Conservation (phyloP, 2,113 vertebrate species). For the Tamias sibiricus region DNA sequence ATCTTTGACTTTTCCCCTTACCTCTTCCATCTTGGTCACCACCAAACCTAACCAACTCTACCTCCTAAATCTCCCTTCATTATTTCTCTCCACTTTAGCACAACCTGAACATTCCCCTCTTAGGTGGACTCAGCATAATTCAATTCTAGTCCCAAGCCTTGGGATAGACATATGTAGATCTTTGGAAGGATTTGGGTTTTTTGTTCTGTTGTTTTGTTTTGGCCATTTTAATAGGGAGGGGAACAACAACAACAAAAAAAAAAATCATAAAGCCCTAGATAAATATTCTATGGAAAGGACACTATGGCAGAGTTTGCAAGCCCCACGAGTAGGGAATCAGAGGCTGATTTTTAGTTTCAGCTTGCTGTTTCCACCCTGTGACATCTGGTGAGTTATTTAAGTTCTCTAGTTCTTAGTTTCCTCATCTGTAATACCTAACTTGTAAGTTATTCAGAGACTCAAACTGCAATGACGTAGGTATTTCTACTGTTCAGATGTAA, state of each 20-base stretch:
- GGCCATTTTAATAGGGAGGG: background rate
- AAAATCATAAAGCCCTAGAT: background rate
- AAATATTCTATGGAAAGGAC: background rate
- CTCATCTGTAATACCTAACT: constrained; percentile 50
- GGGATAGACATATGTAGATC: background rate
- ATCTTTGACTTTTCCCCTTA: background rate
- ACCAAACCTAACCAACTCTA: background rate
- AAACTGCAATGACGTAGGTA: constrained; percentile 36
- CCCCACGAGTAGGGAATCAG: background rate
- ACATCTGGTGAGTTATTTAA: constrained; percentile 44
- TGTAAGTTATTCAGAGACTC: constrained; percentile 62
- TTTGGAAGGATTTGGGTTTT: background rate
- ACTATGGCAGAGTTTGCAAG: background rate
- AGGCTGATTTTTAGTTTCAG: background rate
- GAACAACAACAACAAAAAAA: background rate
- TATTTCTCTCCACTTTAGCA: background rate
- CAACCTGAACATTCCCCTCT: background rate
- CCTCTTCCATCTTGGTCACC: background rate
- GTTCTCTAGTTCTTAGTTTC: constrained; percentile 56
- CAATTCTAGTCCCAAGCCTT: background rate
- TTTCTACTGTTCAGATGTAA: constrained; percentile 57
- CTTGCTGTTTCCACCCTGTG: background rate
- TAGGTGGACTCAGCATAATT: background rate
- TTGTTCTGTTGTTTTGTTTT: background rate
- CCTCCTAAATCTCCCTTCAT: background rate